Percentiles rank a stretch among this genome's conserved stretches.
phyloP scores from a whole-genome alignment of 1,140 invertebrate genomes.

The Euschistus heros region DNA sequence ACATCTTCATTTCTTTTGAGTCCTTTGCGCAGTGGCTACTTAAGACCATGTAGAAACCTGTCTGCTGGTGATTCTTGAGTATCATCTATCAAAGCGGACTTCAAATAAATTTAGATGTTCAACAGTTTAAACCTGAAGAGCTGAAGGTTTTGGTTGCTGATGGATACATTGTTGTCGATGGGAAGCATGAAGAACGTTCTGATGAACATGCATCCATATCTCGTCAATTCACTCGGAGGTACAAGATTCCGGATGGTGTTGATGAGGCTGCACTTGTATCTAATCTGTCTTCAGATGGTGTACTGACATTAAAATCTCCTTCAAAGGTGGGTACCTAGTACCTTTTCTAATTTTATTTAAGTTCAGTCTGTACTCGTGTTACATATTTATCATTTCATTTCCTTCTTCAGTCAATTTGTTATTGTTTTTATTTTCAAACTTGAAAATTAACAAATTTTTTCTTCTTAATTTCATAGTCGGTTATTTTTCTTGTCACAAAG shows the following conservation, averaged over 20 bases:
- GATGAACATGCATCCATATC: constrained; percentile 51
- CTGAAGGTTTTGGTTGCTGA: constrained; percentile 58
- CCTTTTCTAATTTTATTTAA: no score
- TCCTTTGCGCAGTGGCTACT: constrained; percentile 12
- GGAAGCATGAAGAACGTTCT: constrained; percentile 53
- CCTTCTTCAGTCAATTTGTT: no score
- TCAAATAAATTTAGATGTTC: constrained; percentile 50
- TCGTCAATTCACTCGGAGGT: constrained; percentile 51
- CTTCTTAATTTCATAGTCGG: no score
- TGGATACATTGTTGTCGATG: constrained; percentile 52
- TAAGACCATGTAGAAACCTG: constrained; percentile 14
- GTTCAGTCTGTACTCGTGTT: no score
- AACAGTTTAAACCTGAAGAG: constrained; percentile 70
- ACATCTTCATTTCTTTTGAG: constrained; percentile 29
- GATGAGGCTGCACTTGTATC: constrained; percentile 47
- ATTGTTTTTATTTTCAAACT: no score
- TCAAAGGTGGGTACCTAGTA: no score
- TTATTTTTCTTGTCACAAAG: no score
- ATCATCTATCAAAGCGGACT: neutral
- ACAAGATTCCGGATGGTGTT: constrained; percentile 49
- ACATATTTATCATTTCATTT: no score
- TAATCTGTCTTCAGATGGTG: constrained; percentile 49
- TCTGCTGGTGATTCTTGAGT: neutral
- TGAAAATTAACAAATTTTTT: no score
- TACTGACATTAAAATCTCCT: constrained; percentile 47